Evolutionary conservation across 2,888 invertebrate genomes (phyloP), one percentile per base, ranked within the genome.

Genomic region (Diabrotica balteata): DNA sequence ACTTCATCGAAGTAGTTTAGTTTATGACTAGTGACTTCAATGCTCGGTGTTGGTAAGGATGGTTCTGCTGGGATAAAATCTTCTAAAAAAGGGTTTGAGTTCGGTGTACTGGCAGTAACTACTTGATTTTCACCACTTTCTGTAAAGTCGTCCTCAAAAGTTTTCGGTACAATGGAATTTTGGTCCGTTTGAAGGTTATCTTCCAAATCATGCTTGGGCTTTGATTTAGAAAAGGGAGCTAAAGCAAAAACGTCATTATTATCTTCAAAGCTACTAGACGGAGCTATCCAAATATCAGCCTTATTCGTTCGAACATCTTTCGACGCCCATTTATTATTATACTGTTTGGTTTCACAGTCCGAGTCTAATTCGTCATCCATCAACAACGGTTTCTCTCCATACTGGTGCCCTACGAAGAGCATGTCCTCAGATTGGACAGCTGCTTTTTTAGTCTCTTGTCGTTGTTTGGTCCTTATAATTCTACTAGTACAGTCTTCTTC

Each of bases 351-450:
- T 22, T 83, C 86, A 46, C 85, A 86, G 42, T 90, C 89, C 1
- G 88, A 88, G 75, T 91, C 91, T n/a, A 93, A 82, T 77, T 93
- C 93, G 80, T 93, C 93, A 78, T 93, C 93, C 64, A 93, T 86
- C 6, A 94, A 81, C 50, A 94, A 82, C 1, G 93, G 93, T 73
- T 89, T 88, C 70, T 91, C 92, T 0, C 93, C 93, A 76, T 91
- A 92, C 74, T 90, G 90, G 80, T 92, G 92, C 0, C 92, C 89
- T 7, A 92, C 89, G 70, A 92, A 89, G 44, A 89, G 83, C 57
- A 89, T 86, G 77, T 87, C 88, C 54, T 87, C 88, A 53, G 71
- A 72, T 45, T 70, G 70, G 7, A 75, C 71, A 8, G 69, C 83
- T 10, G 72, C 83, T 72, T 84, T 84, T 71, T 83, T 86, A 58